These are phyloP conservation scores for Shinisaurus crocodilurus DNA, from an alignment of 2,113 vertebrate species.

Conservation along the genomic window DNA sequence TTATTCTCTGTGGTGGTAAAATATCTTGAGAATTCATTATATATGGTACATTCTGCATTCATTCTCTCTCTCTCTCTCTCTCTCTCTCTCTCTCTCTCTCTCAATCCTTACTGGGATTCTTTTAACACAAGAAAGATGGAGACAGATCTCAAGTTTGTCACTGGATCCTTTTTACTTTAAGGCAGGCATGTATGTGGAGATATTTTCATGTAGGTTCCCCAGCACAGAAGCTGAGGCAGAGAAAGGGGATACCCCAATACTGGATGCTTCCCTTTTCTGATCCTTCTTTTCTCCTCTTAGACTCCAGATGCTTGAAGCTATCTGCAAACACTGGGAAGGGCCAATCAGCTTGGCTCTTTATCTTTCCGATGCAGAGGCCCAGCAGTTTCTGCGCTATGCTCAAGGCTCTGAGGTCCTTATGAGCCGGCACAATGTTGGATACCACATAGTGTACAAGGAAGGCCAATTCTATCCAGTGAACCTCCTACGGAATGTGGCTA, in stretches of 20 bases:
- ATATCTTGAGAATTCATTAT: not conserved
- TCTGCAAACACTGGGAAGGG: slow-evolving; percentile 99
- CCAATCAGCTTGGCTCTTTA: slow-evolving; percentile 98
- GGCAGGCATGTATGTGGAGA: not conserved
- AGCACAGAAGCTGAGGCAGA: not conserved
- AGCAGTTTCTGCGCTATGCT: slow-evolving; percentile 98
- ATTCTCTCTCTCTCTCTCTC: no score
- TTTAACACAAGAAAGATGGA: not conserved
- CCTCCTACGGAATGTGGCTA: slow-evolving; percentile 95
- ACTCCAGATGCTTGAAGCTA: slow-evolving; percentile 99
- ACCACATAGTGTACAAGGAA: slow-evolving; percentile 99
- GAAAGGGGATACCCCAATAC: not conserved
- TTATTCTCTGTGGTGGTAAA: not conserved
- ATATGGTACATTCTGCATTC: not conserved
- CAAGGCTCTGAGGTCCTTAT: slow-evolving; percentile 97
- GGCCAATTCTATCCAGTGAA: slow-evolving; percentile 99
- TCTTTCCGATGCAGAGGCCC: slow-evolving; percentile 96
- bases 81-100: no score
- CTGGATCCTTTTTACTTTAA: not conserved
- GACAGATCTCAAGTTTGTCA: slow-evolving; percentile 4
- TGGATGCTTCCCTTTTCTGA: slow-evolving; percentile 23
- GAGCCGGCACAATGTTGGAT: slow-evolving; percentile 93
- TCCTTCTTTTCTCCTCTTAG: slow-evolving; percentile 73
- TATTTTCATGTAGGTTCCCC: not conserved
- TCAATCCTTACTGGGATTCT: slow-evolving; percentile 8